Evolutionary conservation across 37 sponge, comb jelly and placozoan genomes (phyloP).

Genomic region (Oopsacas minuta): DNA sequence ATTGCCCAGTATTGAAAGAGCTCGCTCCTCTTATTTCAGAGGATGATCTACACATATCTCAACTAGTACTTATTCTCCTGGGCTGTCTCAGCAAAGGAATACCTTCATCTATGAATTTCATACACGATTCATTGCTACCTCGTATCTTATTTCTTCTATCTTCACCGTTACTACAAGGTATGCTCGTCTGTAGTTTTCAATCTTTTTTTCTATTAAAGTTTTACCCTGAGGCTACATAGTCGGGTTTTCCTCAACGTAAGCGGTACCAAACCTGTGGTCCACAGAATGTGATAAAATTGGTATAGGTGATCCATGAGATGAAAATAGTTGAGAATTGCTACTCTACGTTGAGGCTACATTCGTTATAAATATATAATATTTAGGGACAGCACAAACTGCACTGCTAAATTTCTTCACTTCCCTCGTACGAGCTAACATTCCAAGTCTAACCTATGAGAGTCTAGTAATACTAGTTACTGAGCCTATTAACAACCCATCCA

Average conservation of each 20-base stretch:
- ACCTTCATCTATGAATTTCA: neutral
- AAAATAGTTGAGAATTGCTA: too few relatives aligned
- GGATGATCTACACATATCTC: slow-evolving; percentile 83
- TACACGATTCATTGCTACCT: slow-evolving; percentile 31
- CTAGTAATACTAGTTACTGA: neutral
- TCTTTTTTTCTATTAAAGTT: too few relatives aligned
- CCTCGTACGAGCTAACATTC: slow-evolving; percentile 34
- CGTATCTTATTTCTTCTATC: slow-evolving; percentile 36
- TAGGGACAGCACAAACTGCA: slow-evolving; percentile 49
- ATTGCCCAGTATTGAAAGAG: slow-evolving; percentile 54
- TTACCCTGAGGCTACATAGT: too few relatives aligned
- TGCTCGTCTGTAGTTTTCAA: too few relatives aligned
- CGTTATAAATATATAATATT: neutral
- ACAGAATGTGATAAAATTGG: too few relatives aligned
- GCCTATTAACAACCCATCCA: neutral
- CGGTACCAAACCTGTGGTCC: too few relatives aligned
- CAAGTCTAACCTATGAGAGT: slow-evolving; percentile 31
- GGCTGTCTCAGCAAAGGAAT: neutral
- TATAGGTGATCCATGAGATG: too few relatives aligned
- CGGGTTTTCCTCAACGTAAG: too few relatives aligned
- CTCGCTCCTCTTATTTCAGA: slow-evolving; percentile 78
- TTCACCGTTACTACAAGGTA: slow-evolving; percentile 69
- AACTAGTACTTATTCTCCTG: slow-evolving; percentile 61
- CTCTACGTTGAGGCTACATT: too few relatives aligned
- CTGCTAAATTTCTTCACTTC: slow-evolving; percentile 53